phyloP scores from a whole-genome alignment of 1,140 invertebrate species.

The Cephus cinctus region DNA sequence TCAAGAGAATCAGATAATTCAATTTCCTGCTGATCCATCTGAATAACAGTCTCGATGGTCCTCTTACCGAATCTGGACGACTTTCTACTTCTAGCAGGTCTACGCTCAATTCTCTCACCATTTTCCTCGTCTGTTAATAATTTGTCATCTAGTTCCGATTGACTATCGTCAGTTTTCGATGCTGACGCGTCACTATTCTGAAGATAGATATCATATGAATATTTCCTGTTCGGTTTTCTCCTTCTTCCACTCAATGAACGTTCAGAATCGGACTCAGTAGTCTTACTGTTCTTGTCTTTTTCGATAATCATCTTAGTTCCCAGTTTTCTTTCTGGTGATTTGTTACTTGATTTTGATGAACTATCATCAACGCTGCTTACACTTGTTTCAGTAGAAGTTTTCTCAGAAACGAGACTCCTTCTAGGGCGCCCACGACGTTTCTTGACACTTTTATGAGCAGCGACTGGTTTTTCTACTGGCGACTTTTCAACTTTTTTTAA shows the following conservation, averaged over 20 bases:
- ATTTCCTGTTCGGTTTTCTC: constrained; percentile 42
- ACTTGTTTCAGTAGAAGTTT: constrained; percentile 7
- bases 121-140: constrained; percentile 8
- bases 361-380: constrained; percentile 13
- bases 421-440: constrained; percentile 8
- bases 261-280: constrained; percentile 41
- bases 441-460: constrained; percentile 6
- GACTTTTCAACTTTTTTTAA: not conserved
- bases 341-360: constrained; percentile 12
- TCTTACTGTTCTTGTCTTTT: constrained; percentile 23
- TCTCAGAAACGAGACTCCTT: not conserved
- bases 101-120: not conserved
- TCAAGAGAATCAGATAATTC: not conserved
- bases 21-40: not conserved
- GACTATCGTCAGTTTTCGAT: constrained; percentile 42
- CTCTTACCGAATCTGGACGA: not conserved
- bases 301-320: too few relatives aligned
- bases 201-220: constrained; percentile 35
- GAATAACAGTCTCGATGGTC: not conserved
- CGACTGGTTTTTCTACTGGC: not conserved
- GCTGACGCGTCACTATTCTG: constrained; percentile 30
- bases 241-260: constrained; percentile 34
- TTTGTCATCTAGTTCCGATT: constrained; percentile 41
- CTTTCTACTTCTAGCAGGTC: constrained; percentile 14
- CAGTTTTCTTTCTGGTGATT: not conserved